Evolutionary conservation across 2,797 vertebrate species (phyloP), one percentile per base, ranked within the genome.

Genomic region (Gallinago stenura): DNA sequence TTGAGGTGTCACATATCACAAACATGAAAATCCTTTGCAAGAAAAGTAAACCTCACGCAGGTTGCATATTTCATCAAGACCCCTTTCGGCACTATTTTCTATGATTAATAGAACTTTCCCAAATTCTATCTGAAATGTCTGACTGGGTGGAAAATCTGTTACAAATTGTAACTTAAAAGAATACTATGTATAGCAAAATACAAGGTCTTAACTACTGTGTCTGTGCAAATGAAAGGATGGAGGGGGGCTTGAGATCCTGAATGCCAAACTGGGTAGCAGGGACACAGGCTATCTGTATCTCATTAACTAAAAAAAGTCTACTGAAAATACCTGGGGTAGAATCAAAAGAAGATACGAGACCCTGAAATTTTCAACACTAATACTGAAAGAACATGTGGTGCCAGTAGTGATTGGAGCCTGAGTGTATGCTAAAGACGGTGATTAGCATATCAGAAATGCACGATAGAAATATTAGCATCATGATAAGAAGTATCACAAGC

Each of bases 391-490:
- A 56, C 46, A 17, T 17, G 25, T 12, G 35, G 21, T 60, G 56
- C 60, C 89, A 51, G 21, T 28, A 35, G 43, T 19, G 39, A 57
- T 2, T 61, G 70, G 33, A 90, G 61, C 33, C 43, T 33, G 39
- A 64, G 17, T 11, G 4, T 45, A 18, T 17, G 41, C 16, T 75
- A 61, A 93, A 87, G 15, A 30, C 13, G 75, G 45, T 25, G 43
- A 86, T 88, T 22, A 72, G 12, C 39, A 4, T 50, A 61, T 25
- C 58, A 83, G 79, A 91, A 91, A 69, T 28, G 37, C 64, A 77
- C 0, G 1, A 33, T 0, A 53, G 51, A 66, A 77, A 16, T 33
- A 41, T 61, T 25, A 69, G 16, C 76, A 43, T 70, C 7, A 0
- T 21, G 79, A 17, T 33, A 87, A 82, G 68, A 77, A 51, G 28